Evolutionary conservation across 2,888 invertebrate genomes (phyloP), one percentile per base, ranked within the genome.

Genomic region (Drosophila borealis): DNA sequence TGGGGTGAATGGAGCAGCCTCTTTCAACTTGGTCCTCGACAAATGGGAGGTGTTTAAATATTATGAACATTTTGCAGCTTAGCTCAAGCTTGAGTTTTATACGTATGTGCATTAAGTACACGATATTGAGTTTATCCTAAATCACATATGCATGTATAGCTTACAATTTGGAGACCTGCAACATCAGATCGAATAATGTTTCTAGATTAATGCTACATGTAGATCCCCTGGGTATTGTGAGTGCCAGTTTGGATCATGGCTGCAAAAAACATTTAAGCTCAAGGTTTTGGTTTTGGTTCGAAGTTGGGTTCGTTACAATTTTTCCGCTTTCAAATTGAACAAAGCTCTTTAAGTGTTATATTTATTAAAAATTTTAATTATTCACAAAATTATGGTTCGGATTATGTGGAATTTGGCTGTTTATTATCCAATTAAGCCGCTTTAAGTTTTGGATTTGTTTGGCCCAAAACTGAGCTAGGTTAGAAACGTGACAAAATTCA

Each of bases 21-120:
- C 73, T 60, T 63, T 53, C 36, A 76, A 50, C 67, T 57, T 45
- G 48, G 42, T 50, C n/a, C 69, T 62, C 21, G 44, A 39, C 3
- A 21, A 53, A 48, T 25, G 42, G 66, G 49, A 56, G 50, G 19
- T 54, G 14, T 34, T 55, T 36, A 61, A 59, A 62, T 44, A 34
- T 49, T 70, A 34, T 29, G 19, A 49, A 72, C 66, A 46, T 55
- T 39, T 21, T 36, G 21, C 33, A 51, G 55, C 50, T 61, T 25
- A 70, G 10, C 37, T 21, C 19, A 19, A 21, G 21, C 17, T 59
- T n/a, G 37, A 46, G 14, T 11, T 10, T 41, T 36, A n/a, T 14
- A 53, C 41, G 10, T 19, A n/a, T 37, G 13, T n/a, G 6, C 14
- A 13, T 13, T 17, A 45, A 13, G 13, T 44, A 10, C 0, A 19